Evolutionary conservation across 1,140 invertebrate genomes (phyloP).

Genomic region (Chionoecetes opilio): DNA sequence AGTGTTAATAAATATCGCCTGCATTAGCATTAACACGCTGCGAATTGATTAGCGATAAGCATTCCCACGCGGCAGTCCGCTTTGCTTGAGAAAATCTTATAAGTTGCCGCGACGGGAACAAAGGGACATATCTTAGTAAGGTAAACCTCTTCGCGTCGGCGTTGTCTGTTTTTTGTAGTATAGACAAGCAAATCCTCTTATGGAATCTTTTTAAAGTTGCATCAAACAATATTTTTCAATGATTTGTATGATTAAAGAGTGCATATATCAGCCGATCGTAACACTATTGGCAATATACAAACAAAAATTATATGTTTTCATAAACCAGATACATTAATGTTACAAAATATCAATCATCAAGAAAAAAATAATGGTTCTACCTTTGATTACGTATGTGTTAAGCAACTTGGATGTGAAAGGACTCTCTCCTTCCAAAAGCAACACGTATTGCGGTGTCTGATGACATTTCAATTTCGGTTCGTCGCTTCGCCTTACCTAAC

Average conservation of each 20-base stretch:
- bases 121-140: not conserved
- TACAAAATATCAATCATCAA: no score
- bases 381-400: no score
- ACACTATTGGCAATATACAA: no score
- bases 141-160: no score
- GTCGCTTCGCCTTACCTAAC: conserved; percentile 34
- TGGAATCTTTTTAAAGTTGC: no score
- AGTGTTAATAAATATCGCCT: conserved; percentile 21
- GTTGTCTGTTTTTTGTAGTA: no score
- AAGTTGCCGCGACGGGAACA: not conserved
- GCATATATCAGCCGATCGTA: no score
- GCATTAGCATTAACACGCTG: conserved; percentile 18
- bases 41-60: not conserved
- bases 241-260: no score
- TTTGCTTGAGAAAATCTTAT: not conserved
- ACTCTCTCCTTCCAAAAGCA: not conserved
- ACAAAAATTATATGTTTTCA: not conserved
- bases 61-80: not conserved
- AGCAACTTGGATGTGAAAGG: not conserved
- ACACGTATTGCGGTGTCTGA: conserved; percentile 34
- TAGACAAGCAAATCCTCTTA: no score
- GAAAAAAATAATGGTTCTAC: no score
- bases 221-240: no score
- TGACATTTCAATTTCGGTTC: conserved; percentile 41
- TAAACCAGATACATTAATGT: no score